Percentiles rank a stretch among this genome's conserved stretches.
These are phyloP conservation scores for Callitettix versicolor DNA, from an alignment of 1,140 invertebrate genomes.

Conservation along the genomic window DNA sequence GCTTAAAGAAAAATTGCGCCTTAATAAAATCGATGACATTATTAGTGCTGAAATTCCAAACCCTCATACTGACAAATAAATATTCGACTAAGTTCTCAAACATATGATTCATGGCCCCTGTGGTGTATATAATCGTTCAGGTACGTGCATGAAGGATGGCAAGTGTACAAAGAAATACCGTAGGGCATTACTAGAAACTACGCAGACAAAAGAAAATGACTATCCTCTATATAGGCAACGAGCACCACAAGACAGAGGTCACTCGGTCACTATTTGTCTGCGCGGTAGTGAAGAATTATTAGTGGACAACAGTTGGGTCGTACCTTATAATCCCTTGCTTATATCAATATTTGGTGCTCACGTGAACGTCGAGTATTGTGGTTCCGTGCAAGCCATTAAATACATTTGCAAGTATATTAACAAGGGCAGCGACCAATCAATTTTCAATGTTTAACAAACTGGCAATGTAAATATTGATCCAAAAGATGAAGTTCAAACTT, in stretches of 20 bases:
- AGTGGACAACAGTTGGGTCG: no score
- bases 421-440: no score
- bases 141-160: slow-evolving; percentile 31
- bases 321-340: no score
- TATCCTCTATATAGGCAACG: slow-evolving; percentile 33
- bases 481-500: no score
- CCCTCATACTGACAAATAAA: slow-evolving; percentile 13
- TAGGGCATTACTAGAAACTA: slow-evolving; percentile 24
- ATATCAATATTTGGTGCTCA: no score
- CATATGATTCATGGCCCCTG: slow-evolving; percentile 30
- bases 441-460: no score
- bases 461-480: no score
- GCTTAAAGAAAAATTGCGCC: not conserved
- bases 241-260: slow-evolving; percentile 18
- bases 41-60: slow-evolving; percentile 30
- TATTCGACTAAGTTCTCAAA: slow-evolving; percentile 21
- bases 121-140: slow-evolving; percentile 24
- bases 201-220: slow-evolving; percentile 30
- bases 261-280: no score
- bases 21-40: slow-evolving; percentile 6
- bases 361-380: no score
- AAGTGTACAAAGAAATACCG: slow-evolving; percentile 34
- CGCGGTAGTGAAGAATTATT: no score
- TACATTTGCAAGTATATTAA: no score
- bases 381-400: no score